Percentiles rank a stretch among this genome's conserved stretches.
Conservation (phyloP, 2,797 vertebrate genomes). For the Acanthis flammea region DNA sequence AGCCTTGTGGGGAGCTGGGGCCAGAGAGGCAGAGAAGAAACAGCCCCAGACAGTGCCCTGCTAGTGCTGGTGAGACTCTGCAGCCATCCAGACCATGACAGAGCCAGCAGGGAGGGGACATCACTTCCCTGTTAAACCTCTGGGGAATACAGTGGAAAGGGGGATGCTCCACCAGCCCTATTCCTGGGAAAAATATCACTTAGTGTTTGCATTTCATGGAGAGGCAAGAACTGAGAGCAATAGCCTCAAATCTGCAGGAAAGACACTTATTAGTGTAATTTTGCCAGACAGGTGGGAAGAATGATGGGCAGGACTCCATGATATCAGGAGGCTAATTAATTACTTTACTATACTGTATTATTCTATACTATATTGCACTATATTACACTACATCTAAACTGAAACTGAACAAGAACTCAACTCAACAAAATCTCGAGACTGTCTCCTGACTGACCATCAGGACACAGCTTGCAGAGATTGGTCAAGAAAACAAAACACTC, state of each 20-base stretch:
- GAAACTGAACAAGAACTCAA: neutral
- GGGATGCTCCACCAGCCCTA: neutral
- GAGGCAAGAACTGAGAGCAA: neutral
- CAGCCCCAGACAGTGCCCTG: neutral
- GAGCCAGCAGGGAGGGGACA: neutral
- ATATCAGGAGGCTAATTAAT: neutral
- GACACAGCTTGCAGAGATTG: neutral
- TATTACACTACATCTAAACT: neutral
- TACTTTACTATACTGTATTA: neutral
- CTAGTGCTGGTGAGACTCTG: neutral
- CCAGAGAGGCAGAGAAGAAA: neutral
- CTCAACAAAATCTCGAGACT: neutral
- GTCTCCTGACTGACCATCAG: fast-evolving
- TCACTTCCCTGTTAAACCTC: neutral
- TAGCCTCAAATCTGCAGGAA: neutral
- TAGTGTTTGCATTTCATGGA: neutral
- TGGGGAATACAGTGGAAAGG: neutral
- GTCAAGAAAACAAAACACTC: neutral
- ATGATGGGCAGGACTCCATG: neutral
- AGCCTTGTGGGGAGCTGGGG: neutral
- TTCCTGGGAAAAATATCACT: neutral
- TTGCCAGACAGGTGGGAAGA: neutral
- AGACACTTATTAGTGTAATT: neutral
- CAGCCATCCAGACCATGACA: neutral
- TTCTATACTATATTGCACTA: neutral